Evolutionary conservation across 2,797 vertebrate genomes (phyloP).

Genomic region (Melanogrammus aeglefinus): DNA sequence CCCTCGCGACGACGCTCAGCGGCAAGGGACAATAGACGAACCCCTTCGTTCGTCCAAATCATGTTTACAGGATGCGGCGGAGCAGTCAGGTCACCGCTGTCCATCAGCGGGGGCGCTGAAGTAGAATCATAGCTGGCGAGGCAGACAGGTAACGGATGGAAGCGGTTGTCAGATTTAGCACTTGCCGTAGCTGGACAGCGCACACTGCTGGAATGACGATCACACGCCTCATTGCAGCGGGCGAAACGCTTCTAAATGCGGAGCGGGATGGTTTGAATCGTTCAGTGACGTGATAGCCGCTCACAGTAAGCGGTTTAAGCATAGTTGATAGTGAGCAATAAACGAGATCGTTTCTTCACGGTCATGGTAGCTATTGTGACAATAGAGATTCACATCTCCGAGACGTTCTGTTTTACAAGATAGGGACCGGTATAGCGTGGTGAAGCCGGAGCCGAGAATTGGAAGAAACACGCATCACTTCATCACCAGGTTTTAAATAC

Average conservation of each 20-base stretch:
- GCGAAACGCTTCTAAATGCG: not conserved
- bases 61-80: too few relatives aligned
- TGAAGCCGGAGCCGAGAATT: not conserved
- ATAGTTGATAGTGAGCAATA: not conserved
- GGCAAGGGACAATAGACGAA: too few relatives aligned
- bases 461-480: not conserved
- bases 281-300: too few relatives aligned
- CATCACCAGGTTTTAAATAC: not conserved
- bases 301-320: not conserved
- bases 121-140: too few relatives aligned
- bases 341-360: not conserved
- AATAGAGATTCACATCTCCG: not conserved
- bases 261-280: not conserved
- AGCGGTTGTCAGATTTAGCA: not conserved
- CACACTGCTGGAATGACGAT: not conserved
- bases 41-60: too few relatives aligned
- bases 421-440: not conserved
- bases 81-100: too few relatives aligned
- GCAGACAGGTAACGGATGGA: too few relatives aligned
- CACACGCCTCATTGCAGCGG: not conserved
- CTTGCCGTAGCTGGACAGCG: not conserved
- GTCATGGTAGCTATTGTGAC: slow-evolving; percentile 1
- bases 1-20: too few relatives aligned
- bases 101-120: too few relatives aligned
- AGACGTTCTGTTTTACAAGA: not conserved